Base-by-base conservation (phyloP, 2,888 invertebrate genomes). In the Automeris io region DNA sequence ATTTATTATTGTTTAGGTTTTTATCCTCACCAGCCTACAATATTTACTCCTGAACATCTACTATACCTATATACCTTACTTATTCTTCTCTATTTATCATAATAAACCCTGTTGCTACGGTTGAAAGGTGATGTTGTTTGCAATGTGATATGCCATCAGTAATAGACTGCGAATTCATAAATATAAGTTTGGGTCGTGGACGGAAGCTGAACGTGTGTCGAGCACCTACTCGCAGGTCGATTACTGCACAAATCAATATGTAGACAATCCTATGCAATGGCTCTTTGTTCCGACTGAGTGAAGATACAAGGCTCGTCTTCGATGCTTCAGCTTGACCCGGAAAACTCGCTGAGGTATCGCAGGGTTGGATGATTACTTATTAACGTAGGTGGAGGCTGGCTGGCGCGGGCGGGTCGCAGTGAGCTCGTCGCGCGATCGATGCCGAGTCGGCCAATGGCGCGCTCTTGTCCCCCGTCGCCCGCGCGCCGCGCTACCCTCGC, bases 351-450 rank as follows among this genome's bases (percentile, higher is more conserved):
- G 77, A 83, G 83, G 82, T 79, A 81, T 76, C 74, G 73, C 80
- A 73, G 81, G 81, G 78, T 81, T 79, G 82, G 75, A 82, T 82
- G 83, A 86, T 85, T 86, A 85, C 86, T 86, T 86, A 86, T 86
- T 86, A 86, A 85, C 85, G 83, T 85, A 81, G 86, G 82, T 83
- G 85, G 83, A 82, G 86, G 82, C 74, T 74, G 80, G 78, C 67
- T 70, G 77, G 74, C 74, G 66, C 82, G 82, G 85, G 82, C 81
- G 81, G 82, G 83, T 70, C 79, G 73, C 74, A 68, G 51, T 50
- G 70, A 77, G 77, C 74, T 75, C 77, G 74, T 68, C 75, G 74
- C 58, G 72, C 83, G 86, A 86, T 87, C 86, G 86, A 86, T 87
- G 83, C 76, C 61, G 75, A 60, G 69, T 64, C 79, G 77, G 77